Percentiles rank a stretch among this genome's conserved stretches.
Evolutionary conservation across 2,888 invertebrate genomes (phyloP).

Genomic region (Aquatica leii): DNA sequence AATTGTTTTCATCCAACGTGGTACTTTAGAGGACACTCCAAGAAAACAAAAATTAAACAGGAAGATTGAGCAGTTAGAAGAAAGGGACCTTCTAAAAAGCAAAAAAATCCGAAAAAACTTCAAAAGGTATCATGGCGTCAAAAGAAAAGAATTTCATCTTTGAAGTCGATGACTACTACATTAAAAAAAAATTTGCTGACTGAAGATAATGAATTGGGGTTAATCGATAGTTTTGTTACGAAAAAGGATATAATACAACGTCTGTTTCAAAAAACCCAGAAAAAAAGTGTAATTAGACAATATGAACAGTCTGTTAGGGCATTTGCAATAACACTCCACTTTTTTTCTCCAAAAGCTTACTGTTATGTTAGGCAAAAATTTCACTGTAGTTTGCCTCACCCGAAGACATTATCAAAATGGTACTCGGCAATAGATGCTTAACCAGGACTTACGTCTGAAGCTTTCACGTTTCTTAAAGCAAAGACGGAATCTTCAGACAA

Average conservation of each 20-base stretch:
- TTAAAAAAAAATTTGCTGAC: slow-evolving; percentile 8
- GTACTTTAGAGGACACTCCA: slow-evolving; percentile 11
- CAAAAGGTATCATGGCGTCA: slow-evolving; percentile 7
- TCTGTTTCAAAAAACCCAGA: slow-evolving; percentile 2
- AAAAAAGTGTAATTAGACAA: not conserved
- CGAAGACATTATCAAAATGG: slow-evolving; percentile 46
- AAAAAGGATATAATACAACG: slow-evolving; percentile 11
- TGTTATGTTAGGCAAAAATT: slow-evolving; percentile 12
- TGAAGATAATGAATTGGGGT: not conserved
- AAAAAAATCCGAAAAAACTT: not conserved
- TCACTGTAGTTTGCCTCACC: slow-evolving; percentile 3
- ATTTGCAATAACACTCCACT: slow-evolving; percentile 13
- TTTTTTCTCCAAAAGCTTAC: slow-evolving; percentile 16
- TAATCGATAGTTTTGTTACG: slow-evolving; percentile 8
- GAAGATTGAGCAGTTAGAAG: not conserved
- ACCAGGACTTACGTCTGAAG: slow-evolving; percentile 49
- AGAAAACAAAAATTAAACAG: not conserved
- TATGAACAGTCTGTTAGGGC: slow-evolving; percentile 10
- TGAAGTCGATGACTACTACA: not conserved
- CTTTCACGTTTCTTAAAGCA: slow-evolving; percentile 41
- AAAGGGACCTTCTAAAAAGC: not conserved
- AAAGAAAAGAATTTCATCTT: slow-evolving; percentile 1
- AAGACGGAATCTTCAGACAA: slow-evolving; percentile 25
- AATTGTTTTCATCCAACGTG: not conserved
- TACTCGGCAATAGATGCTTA: slow-evolving; percentile 46